Base-by-base conservation (phyloP, 2,888 invertebrate genomes). In the Creontiades dilutus region DNA sequence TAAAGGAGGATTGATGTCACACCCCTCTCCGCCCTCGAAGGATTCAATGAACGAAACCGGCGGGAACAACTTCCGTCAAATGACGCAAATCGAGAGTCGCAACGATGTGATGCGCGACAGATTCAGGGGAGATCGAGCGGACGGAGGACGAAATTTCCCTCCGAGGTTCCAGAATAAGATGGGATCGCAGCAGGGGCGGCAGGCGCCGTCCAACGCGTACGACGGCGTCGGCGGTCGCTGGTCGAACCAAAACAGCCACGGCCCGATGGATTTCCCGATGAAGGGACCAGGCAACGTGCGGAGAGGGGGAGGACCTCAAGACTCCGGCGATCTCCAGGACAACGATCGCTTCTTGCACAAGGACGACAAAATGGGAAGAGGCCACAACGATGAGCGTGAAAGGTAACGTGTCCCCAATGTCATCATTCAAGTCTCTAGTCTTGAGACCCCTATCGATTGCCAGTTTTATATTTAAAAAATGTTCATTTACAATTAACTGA, bases 41-140 rank as follows among this genome's bases (percentile, higher is more conserved):
- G 86, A 89, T 37, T 81, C 90, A 14, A 52, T 55, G 23, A 90
- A 90, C 14, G 87, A 87, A 9, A 57, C 28, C 27, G 46, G 78
- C 13, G 78, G 52, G 55, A 37, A 52, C 68, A 89, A 90, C 76
- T 91, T 90, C 91, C 93, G 93, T 91, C 94, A 93, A 90, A 91
- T 94, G 91, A 11, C 68, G 37, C 85, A 61, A 48, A 85, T 85
- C n/a, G 76, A 84, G 19, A 57, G 57, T 19, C 84, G 85, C 11
- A 85, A 85, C 16, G 84, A 85, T 37, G 14, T 27, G 4, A 27
- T n/a, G 37, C n/a, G 81, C 0, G 81, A 81, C 37, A n/a, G 78
- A 87, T 78, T 88, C 46, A 46, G 80, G 16, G 27, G 27, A 19
- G 86, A 86, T 13, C 47, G 82, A 46, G n/a, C n/a, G 75, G 85